Evolutionary conservation across 2,113 vertebrate genomes (phyloP).

Genomic region (Lycocorax pyrrhopterus): DNA sequence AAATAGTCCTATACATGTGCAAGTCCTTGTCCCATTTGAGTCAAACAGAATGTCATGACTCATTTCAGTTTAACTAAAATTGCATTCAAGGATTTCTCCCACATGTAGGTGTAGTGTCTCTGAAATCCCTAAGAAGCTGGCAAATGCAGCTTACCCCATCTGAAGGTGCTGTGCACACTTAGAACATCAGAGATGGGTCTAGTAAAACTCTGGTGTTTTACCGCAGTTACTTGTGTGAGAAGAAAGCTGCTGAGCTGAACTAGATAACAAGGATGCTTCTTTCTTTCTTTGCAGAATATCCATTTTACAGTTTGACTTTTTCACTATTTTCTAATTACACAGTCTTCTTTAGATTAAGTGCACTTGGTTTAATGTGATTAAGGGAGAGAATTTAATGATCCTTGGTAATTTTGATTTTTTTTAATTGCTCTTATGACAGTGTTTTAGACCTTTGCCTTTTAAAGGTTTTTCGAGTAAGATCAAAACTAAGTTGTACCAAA

Average conservation of each 20-base stretch:
- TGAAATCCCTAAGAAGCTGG: not conserved
- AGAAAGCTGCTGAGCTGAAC: not conserved
- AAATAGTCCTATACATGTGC: not conserved
- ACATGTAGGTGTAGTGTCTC: not conserved
- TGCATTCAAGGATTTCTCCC: not conserved
- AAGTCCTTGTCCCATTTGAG: not conserved
- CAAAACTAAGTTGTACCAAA: slow-evolving; percentile 15
- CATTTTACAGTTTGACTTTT: not conserved
- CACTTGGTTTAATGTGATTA: not conserved
- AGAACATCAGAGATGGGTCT: not conserved
- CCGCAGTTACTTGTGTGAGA: not conserved
- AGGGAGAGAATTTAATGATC: not conserved
- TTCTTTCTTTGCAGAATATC: not conserved
- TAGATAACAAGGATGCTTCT: not conserved
- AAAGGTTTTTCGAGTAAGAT: not conserved
- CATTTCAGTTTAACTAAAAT: not conserved
- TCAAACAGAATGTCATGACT: not conserved
- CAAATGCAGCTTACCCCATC: not conserved
- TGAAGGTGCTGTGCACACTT: not conserved
- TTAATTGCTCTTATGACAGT: not conserved
- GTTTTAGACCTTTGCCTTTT: not conserved
- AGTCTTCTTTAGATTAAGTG: not conserved
- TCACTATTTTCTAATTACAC: not conserved
- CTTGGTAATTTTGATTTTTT: not conserved
- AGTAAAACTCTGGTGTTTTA: not conserved